Evolutionary conservation across 1,140 invertebrate genomes (phyloP).

Genomic region (Proctacanthus coquilletti): DNA sequence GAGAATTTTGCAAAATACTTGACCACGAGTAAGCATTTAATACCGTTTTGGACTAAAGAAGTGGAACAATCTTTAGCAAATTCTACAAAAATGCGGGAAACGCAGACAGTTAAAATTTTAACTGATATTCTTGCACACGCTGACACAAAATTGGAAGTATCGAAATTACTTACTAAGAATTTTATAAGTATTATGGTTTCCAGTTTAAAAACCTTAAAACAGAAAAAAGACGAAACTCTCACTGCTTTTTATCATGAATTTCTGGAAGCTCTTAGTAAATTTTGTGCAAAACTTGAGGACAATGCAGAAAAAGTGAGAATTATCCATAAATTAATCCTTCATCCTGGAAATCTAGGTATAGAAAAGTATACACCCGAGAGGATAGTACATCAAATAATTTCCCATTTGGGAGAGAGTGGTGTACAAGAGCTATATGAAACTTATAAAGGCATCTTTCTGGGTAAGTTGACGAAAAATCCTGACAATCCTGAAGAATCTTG

Average conservation of each 20-base stretch:
- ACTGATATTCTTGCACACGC: conserved; percentile 14
- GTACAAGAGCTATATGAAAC: conserved; percentile 42
- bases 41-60: conserved; percentile 7
- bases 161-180: conserved; percentile 18
- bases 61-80: conserved; percentile 8
- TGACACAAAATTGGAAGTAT: conserved; percentile 8
- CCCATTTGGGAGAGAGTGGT: conserved; percentile 38
- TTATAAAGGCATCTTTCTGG: conserved; percentile 40
- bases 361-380: conserved; percentile 50
- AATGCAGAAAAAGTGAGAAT: conserved; percentile 36
- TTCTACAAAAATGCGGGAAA: conserved; percentile 10
- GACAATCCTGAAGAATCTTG: conserved; percentile 35
- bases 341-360: conserved; percentile 51
- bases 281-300: conserved; percentile 34
- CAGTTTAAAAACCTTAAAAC: conserved; percentile 35
- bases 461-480: conserved; percentile 32
- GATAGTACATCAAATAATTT: conserved; percentile 42
- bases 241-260: conserved; percentile 32
- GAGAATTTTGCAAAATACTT: conserved; percentile 10
- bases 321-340: conserved; percentile 44
- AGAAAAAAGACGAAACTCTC: conserved; percentile 32
- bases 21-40: conserved; percentile 4
- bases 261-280: conserved; percentile 34
- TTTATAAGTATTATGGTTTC: conserved; percentile 29
- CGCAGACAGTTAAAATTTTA: conserved; percentile 13